These are phyloP conservation scores for Drosophila mimetica DNA, from an alignment of 2,888 invertebrate genomes.

Conservation along the genomic window DNA sequence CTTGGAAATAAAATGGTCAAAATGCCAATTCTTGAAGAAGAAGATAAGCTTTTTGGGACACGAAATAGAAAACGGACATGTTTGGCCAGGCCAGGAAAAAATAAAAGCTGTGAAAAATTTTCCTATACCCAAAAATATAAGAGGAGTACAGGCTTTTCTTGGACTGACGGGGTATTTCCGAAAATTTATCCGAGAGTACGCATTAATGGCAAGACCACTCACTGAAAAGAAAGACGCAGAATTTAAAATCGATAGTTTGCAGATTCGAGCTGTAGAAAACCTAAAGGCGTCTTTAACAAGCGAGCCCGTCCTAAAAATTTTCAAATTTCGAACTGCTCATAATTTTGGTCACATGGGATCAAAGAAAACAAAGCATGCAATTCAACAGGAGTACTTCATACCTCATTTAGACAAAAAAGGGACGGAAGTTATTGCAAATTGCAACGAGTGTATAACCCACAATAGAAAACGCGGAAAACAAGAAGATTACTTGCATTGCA, in stretches of 20 bases:
- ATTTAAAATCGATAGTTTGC: not conserved
- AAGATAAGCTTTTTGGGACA: too few relatives aligned
- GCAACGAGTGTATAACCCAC: not conserved
- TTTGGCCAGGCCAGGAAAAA: too few relatives aligned
- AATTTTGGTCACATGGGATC: not conserved
- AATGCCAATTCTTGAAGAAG: too few relatives aligned
- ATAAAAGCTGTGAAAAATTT: not conserved
- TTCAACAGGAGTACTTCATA: not conserved
- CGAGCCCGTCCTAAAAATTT: too few relatives aligned
- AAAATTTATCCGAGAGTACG: not conserved
- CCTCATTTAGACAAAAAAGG: not conserved
- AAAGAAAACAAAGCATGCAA: not conserved
- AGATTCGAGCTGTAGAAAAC: too few relatives aligned
- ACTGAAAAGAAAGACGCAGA: not conserved
- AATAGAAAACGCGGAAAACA: too few relatives aligned
- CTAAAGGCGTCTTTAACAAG: too few relatives aligned
- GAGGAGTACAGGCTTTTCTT: not conserved
- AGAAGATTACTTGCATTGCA: too few relatives aligned
- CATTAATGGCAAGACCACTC: not conserved
- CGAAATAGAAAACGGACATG: too few relatives aligned
- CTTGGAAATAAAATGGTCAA: too few relatives aligned
- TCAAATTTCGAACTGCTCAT: not conserved
- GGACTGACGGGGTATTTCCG: not conserved
- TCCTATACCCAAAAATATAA: not conserved
- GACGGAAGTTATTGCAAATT: not conserved